These are phyloP conservation scores for Clarias batrachus DNA, from an alignment of 2,113 vertebrate species.

Conservation along the genomic window DNA sequence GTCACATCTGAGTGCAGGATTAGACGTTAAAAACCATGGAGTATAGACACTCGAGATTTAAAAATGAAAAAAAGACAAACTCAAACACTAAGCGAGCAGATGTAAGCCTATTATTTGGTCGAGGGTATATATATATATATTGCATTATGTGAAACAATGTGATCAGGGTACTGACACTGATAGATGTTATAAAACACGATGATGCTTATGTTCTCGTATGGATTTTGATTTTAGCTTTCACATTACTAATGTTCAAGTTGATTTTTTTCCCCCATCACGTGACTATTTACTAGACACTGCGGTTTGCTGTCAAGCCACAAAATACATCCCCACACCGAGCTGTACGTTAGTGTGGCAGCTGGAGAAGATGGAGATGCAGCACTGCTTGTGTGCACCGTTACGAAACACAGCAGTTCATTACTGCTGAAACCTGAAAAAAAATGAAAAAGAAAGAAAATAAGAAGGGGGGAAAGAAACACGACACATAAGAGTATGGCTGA, in stretches of 20 bases:
- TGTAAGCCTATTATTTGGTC: not conserved
- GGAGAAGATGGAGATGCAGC: conserved; percentile 20
- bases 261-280: not conserved
- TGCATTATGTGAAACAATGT: not conserved
- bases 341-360: not conserved
- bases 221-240: not conserved
- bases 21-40: not conserved
- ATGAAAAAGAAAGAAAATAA: no score
- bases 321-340: not conserved
- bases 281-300: not conserved
- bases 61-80: not conserved
- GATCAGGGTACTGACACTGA: not conserved
- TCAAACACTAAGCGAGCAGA: not conserved
- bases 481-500: conserved; percentile 25
- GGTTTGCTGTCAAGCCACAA: not conserved
- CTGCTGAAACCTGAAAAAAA: conserved; percentile 25
- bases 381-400: not conserved
- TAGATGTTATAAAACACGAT: not conserved
- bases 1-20: not conserved
- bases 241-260: not conserved
- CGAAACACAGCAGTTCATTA: conserved; percentile 4
- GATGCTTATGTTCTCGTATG: not conserved
- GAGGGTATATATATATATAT: not conserved
- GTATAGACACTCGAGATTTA: not conserved
- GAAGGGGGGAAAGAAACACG: not conserved